phyloP scores from a whole-genome alignment of 2,113 vertebrate genomes.

The Arenaria interpres region DNA sequence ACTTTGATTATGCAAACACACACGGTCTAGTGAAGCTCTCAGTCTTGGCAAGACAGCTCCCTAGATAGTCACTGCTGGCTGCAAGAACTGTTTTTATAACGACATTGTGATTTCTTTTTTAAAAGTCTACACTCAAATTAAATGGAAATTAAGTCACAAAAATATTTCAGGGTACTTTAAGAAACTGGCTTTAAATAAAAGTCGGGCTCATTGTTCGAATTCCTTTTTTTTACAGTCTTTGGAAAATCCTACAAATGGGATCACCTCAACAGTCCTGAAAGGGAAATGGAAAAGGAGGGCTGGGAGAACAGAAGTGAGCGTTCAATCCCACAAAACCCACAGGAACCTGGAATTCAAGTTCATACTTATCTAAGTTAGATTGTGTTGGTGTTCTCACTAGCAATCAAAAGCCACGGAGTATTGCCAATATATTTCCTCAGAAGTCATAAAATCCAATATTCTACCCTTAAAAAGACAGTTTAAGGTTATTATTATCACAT shows the following conservation, averaged over 20 bases:
- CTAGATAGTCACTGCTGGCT: not conserved
- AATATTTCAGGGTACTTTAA: not conserved
- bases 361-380: not conserved
- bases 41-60: constrained; percentile 14
- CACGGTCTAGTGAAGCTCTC: constrained; percentile 15
- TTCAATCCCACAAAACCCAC: constrained; percentile 14
- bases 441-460: constrained; percentile 64
- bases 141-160: constrained; percentile 9
- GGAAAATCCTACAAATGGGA: constrained; percentile 22
- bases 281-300: not conserved
- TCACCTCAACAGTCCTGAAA: not conserved
- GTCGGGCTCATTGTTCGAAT: not conserved
- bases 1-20: constrained; percentile 45
- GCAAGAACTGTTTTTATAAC: not conserved
- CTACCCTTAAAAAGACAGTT: constrained; percentile 66
- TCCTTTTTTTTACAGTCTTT: not conserved
- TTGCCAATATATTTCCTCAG: constrained; percentile 47
- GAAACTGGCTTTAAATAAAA: constrained; percentile 31
- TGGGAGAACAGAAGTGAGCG: not conserved
- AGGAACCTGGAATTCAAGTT: constrained; percentile 1
- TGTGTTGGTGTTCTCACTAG: constrained; percentile 7
- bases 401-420: constrained; percentile 40
- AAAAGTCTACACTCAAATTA: not conserved
- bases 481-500: constrained; percentile 42
- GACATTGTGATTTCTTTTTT: not conserved